A percentile compares a stretch with the other conserved stretches of the same genome.
Conservation (phyloP, 1,140 invertebrate genomes). For the Cepaea nemoralis region DNA sequence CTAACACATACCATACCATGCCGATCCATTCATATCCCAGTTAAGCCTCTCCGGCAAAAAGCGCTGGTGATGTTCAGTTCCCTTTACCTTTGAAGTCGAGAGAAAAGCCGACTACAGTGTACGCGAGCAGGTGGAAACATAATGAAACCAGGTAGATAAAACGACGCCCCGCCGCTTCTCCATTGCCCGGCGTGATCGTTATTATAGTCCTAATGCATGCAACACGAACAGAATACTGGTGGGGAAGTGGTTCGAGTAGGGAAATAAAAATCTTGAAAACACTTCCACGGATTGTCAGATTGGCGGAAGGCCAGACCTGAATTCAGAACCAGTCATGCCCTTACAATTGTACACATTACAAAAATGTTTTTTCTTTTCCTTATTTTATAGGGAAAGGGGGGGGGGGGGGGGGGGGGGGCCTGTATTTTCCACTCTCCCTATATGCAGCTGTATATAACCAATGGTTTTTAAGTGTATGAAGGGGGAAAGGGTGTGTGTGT, state of each 20-base stretch:
- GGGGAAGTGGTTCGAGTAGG: no score
- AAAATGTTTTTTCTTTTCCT: no score
- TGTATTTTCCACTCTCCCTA: no score
- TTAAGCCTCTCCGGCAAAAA: neutral
- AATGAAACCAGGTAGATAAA: neutral
- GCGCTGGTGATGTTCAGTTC: neutral
- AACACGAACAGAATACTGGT: no score
- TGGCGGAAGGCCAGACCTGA: neutral
- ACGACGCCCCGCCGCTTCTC: neutral
- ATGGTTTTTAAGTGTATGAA: no score
- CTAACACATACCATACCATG: neutral
- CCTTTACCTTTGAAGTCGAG: neutral
- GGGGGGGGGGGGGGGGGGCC: no score
- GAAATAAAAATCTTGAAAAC: neutral
- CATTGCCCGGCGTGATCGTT: neutral
- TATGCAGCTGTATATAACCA: no score
- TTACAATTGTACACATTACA: neutral
- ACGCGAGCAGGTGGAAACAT: neutral
- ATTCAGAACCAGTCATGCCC: neutral
- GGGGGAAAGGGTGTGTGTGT: no score
- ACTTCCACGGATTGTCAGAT: neutral
- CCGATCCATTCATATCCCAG: neutral
- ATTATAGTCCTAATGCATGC: neutral
- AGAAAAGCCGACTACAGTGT: neutral
- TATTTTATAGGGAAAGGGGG: no score